Base-by-base conservation (phyloP, 64 coral and sea anemone species). In the Trachythela sp. region DNA sequence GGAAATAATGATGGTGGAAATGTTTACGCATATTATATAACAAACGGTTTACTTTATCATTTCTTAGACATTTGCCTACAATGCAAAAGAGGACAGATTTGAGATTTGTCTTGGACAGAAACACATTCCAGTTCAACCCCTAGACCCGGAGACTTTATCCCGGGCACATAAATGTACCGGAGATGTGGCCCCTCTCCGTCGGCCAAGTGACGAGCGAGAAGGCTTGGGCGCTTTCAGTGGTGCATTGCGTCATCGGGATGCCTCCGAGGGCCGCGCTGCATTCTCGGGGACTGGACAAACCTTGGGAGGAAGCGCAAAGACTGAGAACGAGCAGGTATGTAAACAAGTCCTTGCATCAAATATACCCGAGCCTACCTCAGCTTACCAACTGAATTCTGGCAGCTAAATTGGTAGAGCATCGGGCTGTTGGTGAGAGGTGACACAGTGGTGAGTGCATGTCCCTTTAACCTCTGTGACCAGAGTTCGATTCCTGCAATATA, bases 21-120 rank as follows among this genome's bases (percentile, higher is more conserved):
- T 45, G 42, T 4, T 45, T 4, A 45, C 11, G 42, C 4, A 6
- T 45, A 45, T 45, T 45, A 11, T 11, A 45, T 45, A 45, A 4
- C 42, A 45, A 45, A 6, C 42, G 4, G 4, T 45, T 11, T 18
- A 10, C 31, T 18, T 34, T 80, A 35, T 37, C 30, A 11, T 84
- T n/a, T 76, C 83, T 22, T 34, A 99, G 96, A 84, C 89, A 54
- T 99, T 99, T 99, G 91, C 96, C 0, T 99, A 99, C 39, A 95
- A 95, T 94, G 91, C 85, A 43, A 86, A 99, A 70, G 88, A 94
- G 77, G 92, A 97, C 87, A 93, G 91, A 33, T 43, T 99, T 38
- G 96, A 99, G 83, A 35, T 99, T 33, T 99, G 96, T 39, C 86
- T 99, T 32, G 96, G 96, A 2, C 86, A 99, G 31, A 72, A 42